Evolutionary conservation across 2,888 invertebrate genomes (phyloP).

Genomic region (Rhingia campestris): DNA sequence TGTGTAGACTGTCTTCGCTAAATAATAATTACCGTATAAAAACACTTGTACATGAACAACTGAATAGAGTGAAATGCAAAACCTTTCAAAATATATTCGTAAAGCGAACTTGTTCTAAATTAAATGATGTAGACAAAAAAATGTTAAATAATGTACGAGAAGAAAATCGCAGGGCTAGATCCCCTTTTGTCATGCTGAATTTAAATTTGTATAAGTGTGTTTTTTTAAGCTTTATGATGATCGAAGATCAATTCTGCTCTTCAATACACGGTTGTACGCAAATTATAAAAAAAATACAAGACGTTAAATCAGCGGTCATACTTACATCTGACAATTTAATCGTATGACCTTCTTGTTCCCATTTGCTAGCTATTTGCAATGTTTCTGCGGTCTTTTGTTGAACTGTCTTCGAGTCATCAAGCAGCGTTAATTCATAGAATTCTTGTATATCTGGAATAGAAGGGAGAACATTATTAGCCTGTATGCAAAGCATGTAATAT

Average conservation of each 20-base stretch:
- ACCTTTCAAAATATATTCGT: neutral
- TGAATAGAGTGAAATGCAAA: neutral
- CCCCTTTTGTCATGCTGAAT: constrained; percentile 4
- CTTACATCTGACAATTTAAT: constrained; percentile 82
- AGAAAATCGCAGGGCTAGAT: neutral
- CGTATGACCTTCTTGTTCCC: constrained; percentile 86
- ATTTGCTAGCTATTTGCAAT: constrained; percentile 96
- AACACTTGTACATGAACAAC: neutral
- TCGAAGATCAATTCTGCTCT: constrained; percentile 21
- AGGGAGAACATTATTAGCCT: neutral
- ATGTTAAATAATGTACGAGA: neutral
- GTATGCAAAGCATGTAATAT: neutral
- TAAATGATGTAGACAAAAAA: neutral
- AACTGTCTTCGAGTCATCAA: constrained; percentile 96
- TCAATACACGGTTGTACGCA: constrained; percentile 9
- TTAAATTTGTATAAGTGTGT: neutral
- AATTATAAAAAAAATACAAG: constrained; percentile 22
- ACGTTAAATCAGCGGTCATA: constrained; percentile 49
- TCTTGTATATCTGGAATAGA: constrained; percentile 96
- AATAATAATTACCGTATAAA: neutral
- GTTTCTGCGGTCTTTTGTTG: constrained; percentile 98
- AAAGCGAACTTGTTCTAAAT: neutral
- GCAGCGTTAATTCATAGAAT: constrained; percentile 97
- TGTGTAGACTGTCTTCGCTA: too few species aligned
- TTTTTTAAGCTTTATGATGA: constrained; percentile 33